Conservation (phyloP, 2,888 invertebrate species). For the Plemyria rubiginata region DNA sequence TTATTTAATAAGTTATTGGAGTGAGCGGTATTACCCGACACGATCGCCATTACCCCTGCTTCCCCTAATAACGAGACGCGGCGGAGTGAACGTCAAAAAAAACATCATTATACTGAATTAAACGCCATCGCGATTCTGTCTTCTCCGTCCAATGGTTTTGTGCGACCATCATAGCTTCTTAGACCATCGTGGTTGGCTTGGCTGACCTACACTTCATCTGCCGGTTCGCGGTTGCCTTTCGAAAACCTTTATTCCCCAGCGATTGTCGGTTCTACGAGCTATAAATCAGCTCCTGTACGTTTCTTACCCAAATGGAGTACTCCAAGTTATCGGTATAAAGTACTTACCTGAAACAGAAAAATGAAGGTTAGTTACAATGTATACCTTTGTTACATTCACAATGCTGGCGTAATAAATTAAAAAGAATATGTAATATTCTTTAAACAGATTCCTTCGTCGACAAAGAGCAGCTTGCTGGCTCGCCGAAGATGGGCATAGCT, state of each 20-base stretch:
- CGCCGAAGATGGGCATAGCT: conserved; percentile 71
- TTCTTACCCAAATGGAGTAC: background rate
- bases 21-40: no score
- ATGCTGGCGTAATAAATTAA: conserved; percentile 4
- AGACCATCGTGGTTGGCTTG: no score
- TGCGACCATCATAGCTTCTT: no score
- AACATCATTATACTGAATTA: no score
- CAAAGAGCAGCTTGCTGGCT: conserved; percentile 67
- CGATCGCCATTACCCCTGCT: no score
- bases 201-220: no score
- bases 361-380: background rate
- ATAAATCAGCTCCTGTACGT: background rate
- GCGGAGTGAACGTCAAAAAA: no score
- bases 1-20: no score
- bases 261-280: background rate
- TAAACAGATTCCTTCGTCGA: conserved; percentile 51
- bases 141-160: no score
- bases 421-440: conserved; percentile 9
- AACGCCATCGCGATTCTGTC: no score
- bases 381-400: background rate
- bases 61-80: no score
- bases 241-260: background rate
- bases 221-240: no score
- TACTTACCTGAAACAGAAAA: conserved; percentile 25
- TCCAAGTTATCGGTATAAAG: background rate